Percentiles rank a stretch among this genome's conserved stretches.
Evolutionary conservation across 2,888 invertebrate species (phyloP).

Genomic region (Monopis laevigella): DNA sequence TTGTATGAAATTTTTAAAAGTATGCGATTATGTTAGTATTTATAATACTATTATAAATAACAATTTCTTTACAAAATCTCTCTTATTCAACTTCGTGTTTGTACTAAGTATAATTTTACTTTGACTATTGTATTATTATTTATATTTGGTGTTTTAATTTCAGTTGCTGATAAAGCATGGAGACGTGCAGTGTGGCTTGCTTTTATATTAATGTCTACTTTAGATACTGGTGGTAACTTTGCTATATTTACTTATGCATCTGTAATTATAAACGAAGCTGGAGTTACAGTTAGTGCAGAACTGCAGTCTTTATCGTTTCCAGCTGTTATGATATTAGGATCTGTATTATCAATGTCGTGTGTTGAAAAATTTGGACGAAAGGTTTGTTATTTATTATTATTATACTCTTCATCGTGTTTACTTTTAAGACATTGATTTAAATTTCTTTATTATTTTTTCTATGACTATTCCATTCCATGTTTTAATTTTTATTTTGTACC

Average conservation of each 20-base stretch:
- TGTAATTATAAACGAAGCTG: conserved; percentile 11
- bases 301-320: conserved; percentile 15
- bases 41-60: background rate
- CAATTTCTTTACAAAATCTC: background rate
- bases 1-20: background rate
- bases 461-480: too few relatives aligned
- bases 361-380: conserved; percentile 16
- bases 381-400: too few relatives aligned
- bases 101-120: background rate
- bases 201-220: conserved; percentile 12
- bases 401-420: too few relatives aligned
- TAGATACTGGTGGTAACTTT: conserved; percentile 14
- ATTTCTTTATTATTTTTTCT: too few relatives aligned
- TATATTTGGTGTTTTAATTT: background rate
- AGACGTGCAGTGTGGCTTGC: conserved; percentile 12
- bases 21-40: too few relatives aligned
- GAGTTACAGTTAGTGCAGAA: conserved; percentile 13
- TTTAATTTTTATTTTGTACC: too few relatives aligned
- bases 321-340: conserved; percentile 14
- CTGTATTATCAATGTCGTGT: conserved; percentile 7
- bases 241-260: conserved; percentile 16
- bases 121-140: background rate
- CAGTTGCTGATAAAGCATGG: conserved; percentile 14
- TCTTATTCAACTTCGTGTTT: background rate
- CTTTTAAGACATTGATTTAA: too few relatives aligned